Conservation (phyloP, 2,113 vertebrate species). For the Synodontis membranacea region DNA sequence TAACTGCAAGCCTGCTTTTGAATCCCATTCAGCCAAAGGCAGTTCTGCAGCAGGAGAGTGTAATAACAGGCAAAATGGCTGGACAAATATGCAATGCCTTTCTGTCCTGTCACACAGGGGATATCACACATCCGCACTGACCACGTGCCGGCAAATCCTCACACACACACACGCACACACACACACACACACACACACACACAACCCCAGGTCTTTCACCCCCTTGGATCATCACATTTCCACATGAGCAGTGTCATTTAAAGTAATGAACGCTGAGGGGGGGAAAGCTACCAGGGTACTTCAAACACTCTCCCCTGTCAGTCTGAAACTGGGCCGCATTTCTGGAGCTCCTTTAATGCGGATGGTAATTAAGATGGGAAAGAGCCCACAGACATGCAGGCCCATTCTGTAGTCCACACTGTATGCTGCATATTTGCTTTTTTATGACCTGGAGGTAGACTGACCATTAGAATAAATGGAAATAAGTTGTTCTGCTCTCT, state of each 20-base stretch:
- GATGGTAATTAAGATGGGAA: constrained; percentile 66
- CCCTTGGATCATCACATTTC: constrained; percentile 41
- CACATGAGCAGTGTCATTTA: constrained; percentile 52
- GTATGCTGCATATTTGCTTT: constrained; percentile 22
- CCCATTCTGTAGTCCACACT: constrained; percentile 6
- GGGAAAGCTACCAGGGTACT: constrained; percentile 38
- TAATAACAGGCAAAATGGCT: constrained; percentile 46
- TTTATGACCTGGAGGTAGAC: constrained; percentile 18
- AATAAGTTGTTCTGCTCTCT: constrained; percentile 20
- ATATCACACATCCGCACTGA: constrained; percentile 33
- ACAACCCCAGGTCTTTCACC: constrained; percentile 30
- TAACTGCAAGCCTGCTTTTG: constrained; percentile 40
- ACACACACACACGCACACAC: constrained; percentile 1
- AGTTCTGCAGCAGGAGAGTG: constrained; percentile 31
- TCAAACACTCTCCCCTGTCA: constrained; percentile 48
- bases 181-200: not conserved
- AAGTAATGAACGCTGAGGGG: constrained; percentile 59
- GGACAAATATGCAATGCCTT: constrained; percentile 23
- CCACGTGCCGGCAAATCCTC: not conserved
- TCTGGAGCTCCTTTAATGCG: constrained; percentile 63
- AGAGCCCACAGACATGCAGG: constrained; percentile 47
- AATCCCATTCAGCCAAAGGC: constrained; percentile 47
- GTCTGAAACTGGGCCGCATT: constrained; percentile 57
- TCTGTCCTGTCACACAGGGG: constrained; percentile 43
- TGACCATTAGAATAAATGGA: constrained; percentile 37